Base-by-base conservation (phyloP, 1,140 invertebrate species). In the Bacillus rossius region DNA sequence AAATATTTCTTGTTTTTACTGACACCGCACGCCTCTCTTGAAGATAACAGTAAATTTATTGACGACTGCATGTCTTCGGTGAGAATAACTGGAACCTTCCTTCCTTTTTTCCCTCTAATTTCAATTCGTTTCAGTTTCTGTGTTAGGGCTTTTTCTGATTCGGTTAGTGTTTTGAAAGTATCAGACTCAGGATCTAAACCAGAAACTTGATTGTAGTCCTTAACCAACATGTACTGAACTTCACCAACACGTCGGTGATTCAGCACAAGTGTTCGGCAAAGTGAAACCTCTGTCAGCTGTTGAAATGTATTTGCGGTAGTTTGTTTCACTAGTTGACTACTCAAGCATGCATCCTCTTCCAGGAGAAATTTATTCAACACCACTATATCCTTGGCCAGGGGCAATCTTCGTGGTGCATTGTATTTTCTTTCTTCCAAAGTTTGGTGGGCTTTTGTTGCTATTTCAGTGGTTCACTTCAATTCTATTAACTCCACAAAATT, bases 71-170 rank as follows among this genome's bases (percentile, higher is more conserved):
- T 55, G n/a, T 41, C 26, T 13, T 16, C 8, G 1, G 37, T 55
- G 2, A 55, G 19, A 22, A 55, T 25, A 3, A 55, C 10, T 17
- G 53, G 37, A 20, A 55, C 53, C 43, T 48, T 55, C n/a, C 53
- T 51, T 22, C 53, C 53, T 43, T 42, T 51, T 34, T 55, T 48
- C 4, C 40, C n/a, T 22, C 25, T 19, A 2, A 14, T 47, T 34
- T 55, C 53, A 13, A 43, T 5, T 8, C 53, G 1, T n/a, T 13
- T 22, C 43, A 55, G 20, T 26, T 20, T 22, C 40, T 8, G 10
- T 42, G 20, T 55, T n/a, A 60, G 25, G 13, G 14, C 17, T 22
- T 16, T 49, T 59, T 59, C 59, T 59, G 53, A 17, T 49, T 60
- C 41, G 25, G 55, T 2, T 1, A 60, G 22, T 23, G 41, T 48